A percentile compares a stretch with the other conserved stretches of the same genome.
These are phyloP conservation scores for Meda fulgida DNA, from an alignment of 2,797 vertebrate genomes.

Conservation along the genomic window DNA sequence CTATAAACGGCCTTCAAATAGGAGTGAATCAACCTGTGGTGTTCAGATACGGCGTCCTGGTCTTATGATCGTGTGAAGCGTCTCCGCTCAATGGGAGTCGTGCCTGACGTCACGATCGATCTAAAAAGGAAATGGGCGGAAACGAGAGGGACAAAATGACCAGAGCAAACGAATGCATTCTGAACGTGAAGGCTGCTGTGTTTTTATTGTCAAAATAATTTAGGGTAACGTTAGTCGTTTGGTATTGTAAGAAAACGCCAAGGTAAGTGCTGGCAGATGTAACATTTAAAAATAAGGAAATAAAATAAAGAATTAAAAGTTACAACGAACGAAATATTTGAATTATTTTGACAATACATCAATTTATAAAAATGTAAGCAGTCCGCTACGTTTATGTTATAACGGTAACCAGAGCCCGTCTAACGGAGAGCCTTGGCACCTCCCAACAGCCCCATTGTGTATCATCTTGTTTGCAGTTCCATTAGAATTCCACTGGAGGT, in stretches of 20 bases:
- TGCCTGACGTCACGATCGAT: slow-evolving; percentile 35
- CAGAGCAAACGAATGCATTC: not conserved
- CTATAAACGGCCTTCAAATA: not conserved
- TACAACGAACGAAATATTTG: not conserved
- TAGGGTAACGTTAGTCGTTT: not conserved
- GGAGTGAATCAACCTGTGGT: not conserved
- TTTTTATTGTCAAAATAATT: not conserved
- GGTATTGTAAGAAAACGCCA: not conserved
- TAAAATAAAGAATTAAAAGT: not conserved
- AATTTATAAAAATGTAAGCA: not conserved
- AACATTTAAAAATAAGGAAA: not conserved
- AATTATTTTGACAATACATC: not conserved
- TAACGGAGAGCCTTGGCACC: no score
- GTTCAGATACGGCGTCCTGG: not conserved
- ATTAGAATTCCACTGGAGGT: no score
- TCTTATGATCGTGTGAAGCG: slow-evolving; percentile 1
- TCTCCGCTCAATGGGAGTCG: slow-evolving; percentile 30
- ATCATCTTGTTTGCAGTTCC: no score
- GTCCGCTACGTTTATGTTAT: not conserved
- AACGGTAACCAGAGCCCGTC: no score
- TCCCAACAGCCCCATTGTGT: no score
- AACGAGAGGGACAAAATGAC: not conserved
- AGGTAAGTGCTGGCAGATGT: not conserved
- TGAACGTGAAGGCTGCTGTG: not conserved
- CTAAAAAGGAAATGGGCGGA: slow-evolving; percentile 30